A percentile compares a stretch with the other conserved stretches of the same genome.
Evolutionary conservation across 2,113 vertebrate genomes (phyloP).

Genomic region (Corythaeola cristata): DNA sequence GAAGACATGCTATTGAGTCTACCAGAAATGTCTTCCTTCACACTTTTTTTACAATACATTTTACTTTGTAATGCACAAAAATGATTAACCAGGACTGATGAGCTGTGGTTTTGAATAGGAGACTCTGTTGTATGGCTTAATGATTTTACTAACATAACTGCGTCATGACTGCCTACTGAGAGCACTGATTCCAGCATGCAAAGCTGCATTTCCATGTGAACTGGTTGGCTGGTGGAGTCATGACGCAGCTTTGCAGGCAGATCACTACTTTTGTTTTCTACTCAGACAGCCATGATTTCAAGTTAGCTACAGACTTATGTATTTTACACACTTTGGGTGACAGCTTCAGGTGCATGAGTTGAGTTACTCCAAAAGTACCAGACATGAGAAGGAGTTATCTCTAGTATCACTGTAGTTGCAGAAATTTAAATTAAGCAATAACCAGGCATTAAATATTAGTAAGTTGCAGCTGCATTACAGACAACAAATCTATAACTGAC

Average conservation of each 20-base stretch:
- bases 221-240: neutral
- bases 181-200: neutral
- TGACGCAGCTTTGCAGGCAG: neutral
- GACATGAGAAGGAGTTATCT: neutral
- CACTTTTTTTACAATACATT: neutral
- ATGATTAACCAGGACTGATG: neutral
- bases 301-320: neutral
- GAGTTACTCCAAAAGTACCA: neutral
- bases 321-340: neutral
- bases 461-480: neutral
- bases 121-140: neutral
- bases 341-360: neutral
- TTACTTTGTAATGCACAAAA: neutral
- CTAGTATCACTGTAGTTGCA: neutral
- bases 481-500: neutral
- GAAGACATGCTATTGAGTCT: neutral
- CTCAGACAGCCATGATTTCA: neutral
- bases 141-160: neutral
- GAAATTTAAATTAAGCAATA: neutral
- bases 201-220: neutral
- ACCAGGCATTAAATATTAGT: neutral
- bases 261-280: neutral
- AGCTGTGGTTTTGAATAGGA: neutral
- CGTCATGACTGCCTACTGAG: neutral
- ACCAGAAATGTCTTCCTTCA: neutral